A percentile compares a stretch with the other conserved stretches of the same genome.
These are phyloP conservation scores for Brachylomia viminalis DNA, from an alignment of 2,888 invertebrate species.

Conservation along the genomic window DNA sequence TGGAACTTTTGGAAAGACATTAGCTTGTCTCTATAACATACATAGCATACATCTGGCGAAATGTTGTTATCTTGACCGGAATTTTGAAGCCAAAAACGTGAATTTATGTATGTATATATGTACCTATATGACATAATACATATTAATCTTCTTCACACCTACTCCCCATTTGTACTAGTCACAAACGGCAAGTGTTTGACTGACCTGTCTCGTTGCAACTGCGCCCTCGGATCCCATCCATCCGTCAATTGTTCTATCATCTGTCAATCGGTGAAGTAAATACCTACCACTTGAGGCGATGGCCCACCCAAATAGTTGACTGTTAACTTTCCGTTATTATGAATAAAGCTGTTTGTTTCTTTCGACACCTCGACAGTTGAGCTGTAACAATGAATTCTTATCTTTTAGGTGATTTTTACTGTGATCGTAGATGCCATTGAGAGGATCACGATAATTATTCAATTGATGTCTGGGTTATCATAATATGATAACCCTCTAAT, in stretches of 20 bases:
- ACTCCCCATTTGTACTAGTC: background rate
- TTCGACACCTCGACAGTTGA: background rate
- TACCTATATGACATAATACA: background rate
- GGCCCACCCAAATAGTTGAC: background rate
- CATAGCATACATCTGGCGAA: background rate
- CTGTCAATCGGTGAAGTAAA: background rate
- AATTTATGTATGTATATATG: background rate
- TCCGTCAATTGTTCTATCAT: background rate
- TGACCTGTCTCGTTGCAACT: background rate
- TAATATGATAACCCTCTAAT: too few species aligned
- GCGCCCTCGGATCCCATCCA: background rate
- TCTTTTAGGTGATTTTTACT: background rate
- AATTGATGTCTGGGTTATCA: background rate
- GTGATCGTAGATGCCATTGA: background rate
- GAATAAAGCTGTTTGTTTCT: background rate
- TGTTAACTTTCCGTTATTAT: background rate
- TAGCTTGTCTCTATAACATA: background rate
- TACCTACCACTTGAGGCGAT: background rate
- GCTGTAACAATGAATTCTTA: background rate
- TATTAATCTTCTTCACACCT: background rate
- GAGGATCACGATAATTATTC: background rate
- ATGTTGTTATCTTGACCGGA: background rate
- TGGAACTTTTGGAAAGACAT: background rate
- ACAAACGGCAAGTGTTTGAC: background rate
- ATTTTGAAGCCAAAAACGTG: background rate